Conservation (phyloP, 2,888 invertebrate genomes). For the Eilema griseolum region DNA sequence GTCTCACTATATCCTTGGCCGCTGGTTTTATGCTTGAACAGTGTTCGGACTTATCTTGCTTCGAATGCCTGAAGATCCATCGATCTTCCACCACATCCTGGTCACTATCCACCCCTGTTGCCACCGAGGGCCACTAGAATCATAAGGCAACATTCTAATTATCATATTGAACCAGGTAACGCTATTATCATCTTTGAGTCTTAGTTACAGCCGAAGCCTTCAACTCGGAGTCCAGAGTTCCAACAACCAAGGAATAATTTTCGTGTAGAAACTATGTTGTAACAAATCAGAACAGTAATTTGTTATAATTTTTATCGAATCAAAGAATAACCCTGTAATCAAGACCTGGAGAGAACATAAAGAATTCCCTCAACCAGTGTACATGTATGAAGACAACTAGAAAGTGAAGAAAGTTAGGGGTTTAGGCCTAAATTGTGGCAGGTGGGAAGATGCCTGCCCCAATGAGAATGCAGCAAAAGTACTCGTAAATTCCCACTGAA, state of each 20-base stretch:
- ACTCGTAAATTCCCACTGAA: too few relatives aligned
- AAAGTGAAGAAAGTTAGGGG: too few relatives aligned
- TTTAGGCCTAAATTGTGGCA: background rate
- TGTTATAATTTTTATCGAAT: too few relatives aligned
- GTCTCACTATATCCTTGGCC: conserved; percentile 68
- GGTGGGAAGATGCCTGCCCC: background rate
- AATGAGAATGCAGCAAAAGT: background rate
- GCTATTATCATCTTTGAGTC: too few relatives aligned
- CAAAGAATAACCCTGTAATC: too few relatives aligned
- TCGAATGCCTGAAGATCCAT: conserved; percentile 60
- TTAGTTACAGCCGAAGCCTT: too few relatives aligned
- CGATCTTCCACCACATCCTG: conserved; percentile 63
- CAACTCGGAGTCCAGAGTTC: too few relatives aligned
- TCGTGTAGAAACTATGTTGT: too few relatives aligned
- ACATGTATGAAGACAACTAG: background rate
- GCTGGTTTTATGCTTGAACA: conserved; percentile 62
- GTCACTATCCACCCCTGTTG: conserved; percentile 53
- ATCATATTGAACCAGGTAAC: too few relatives aligned
- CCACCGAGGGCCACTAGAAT: conserved; percentile 33
- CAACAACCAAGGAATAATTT: too few relatives aligned
- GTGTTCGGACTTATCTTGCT: conserved; percentile 44
- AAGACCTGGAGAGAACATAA: too few relatives aligned
- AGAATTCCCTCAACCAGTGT: background rate
- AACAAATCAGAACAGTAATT: too few relatives aligned
- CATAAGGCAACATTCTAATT: background rate